Percentiles rank a stretch among this genome's conserved stretches.
Conservation (phyloP, 2,797 vertebrate species). For the Xenops minutus region DNA sequence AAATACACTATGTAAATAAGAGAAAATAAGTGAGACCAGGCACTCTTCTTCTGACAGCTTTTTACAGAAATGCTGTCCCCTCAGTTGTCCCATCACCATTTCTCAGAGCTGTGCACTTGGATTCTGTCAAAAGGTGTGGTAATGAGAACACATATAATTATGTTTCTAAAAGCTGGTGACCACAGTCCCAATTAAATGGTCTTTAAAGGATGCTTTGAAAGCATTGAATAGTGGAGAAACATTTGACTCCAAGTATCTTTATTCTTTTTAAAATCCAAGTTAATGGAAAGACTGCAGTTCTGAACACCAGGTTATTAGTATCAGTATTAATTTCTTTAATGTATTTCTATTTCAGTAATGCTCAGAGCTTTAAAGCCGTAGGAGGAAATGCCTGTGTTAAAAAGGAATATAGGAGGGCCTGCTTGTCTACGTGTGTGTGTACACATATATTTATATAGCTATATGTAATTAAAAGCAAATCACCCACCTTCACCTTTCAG, state of each 20-base stretch:
- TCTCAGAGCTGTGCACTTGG: neutral
- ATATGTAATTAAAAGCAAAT: neutral
- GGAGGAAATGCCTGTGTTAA: neutral
- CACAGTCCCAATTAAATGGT: neutral
- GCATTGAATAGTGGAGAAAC: neutral
- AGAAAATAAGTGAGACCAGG: neutral
- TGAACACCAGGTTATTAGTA: neutral
- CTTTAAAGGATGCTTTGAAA: neutral
- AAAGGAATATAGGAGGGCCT: neutral
- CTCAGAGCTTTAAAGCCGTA: neutral
- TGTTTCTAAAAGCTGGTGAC: constrained; percentile 5
- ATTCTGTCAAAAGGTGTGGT: constrained; percentile 35
- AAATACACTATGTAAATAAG: constrained; percentile 20
- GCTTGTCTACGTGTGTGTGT: neutral
- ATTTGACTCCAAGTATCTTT: neutral
- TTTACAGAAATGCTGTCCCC: neutral
- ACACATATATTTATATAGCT: neutral
- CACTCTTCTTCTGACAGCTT: constrained; percentile 14
- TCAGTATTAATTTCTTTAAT: neutral
- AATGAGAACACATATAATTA: constrained; percentile 3
- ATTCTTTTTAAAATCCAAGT: neutral
- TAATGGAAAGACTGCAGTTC: neutral
- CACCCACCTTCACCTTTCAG: neutral
- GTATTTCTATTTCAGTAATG: neutral
- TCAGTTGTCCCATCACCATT: neutral